These are phyloP conservation scores for Oenanthe melanoleuca DNA, from an alignment of 2,113 vertebrate genomes.

Conservation along the genomic window DNA sequence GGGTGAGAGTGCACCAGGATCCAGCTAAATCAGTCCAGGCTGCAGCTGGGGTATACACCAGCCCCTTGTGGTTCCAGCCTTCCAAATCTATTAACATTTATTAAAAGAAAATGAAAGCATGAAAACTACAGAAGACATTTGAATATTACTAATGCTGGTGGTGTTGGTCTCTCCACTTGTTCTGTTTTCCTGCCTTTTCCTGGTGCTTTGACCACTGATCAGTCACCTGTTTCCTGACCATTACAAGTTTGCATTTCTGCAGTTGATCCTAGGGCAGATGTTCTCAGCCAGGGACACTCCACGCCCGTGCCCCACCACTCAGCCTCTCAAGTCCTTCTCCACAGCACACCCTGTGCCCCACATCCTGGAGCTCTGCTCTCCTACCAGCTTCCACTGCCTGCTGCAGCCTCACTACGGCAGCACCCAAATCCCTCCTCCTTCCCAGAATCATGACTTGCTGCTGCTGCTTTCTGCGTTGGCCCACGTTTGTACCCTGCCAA, in stretches of 20 bases:
- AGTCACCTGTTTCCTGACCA: background rate
- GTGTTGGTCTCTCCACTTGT: background rate
- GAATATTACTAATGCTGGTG: background rate
- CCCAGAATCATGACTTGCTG: background rate
- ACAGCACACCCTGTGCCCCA: fast-evolving
- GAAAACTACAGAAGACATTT: background rate
- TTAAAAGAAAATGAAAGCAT: background rate
- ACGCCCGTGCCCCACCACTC: fast-evolving
- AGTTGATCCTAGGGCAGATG: no score
- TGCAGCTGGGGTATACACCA: background rate
- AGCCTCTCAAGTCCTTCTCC: fast-evolving
- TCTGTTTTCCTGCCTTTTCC: background rate
- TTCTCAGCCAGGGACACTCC: background rate
- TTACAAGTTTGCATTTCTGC: background rate
- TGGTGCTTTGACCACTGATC: background rate
- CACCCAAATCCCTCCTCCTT: background rate
- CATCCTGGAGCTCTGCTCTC: background rate
- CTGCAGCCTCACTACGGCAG: background rate
- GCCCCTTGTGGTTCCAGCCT: background rate
- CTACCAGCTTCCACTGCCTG: background rate
- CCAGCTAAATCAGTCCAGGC: background rate
- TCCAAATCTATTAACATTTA: background rate
- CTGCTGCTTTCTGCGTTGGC: background rate
- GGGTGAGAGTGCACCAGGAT: background rate
- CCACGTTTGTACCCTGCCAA: background rate